Base-by-base conservation (phyloP, 23 tunicate species). In the Phallusia fumigata region DNA sequence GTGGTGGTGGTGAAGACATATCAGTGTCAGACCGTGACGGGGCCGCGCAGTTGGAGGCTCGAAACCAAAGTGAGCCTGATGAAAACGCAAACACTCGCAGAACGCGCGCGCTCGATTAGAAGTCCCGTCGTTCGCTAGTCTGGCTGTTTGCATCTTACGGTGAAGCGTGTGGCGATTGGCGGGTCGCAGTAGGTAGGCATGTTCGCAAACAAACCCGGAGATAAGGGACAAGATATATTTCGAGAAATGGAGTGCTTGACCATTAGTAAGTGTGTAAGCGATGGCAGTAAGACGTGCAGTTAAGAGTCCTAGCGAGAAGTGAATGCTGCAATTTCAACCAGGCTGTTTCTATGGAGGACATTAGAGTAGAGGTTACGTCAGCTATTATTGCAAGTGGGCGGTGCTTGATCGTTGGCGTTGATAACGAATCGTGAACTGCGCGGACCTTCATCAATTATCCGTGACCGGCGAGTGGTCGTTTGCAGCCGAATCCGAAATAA, bases 41-140 rank as follows among this genome's bases (percentile, higher is more conserved):
- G 69, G 26, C 69, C 28, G 69, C 69, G 69, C 69, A 58, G 69
- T 58, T 58, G 69, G 69, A 58, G 69, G 26, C 69, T 40, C 47
- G 47, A 40, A 40, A 40, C 47, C 47, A 40, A 40, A 5, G 69
- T 16, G 13, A 58, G 69, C 28, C 69, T 22, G 26, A 21, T 58
- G 69, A 22, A 24, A 22, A 16, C 28, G 69, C 26, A 22, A 21
- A 24, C 69, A 58, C 15, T 58, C 69, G 69, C 69, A 24, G 69
- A 58, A 58, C 69, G 28, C 69, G 26, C 69, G 69, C 28, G 26
- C 28, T 22, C 69, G 69, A 58, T 58, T 58, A 58, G 69, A 58
- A 58, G 69, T 58, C 69, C 16, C 28, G 47, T 40, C 47, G 28
- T 24, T 58, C 69, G 69, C 69, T 5, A 22, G 69, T 58, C 28